Conservation (phyloP, 2,113 vertebrate genomes). For the Boulengeromyrus knoepffleri region DNA sequence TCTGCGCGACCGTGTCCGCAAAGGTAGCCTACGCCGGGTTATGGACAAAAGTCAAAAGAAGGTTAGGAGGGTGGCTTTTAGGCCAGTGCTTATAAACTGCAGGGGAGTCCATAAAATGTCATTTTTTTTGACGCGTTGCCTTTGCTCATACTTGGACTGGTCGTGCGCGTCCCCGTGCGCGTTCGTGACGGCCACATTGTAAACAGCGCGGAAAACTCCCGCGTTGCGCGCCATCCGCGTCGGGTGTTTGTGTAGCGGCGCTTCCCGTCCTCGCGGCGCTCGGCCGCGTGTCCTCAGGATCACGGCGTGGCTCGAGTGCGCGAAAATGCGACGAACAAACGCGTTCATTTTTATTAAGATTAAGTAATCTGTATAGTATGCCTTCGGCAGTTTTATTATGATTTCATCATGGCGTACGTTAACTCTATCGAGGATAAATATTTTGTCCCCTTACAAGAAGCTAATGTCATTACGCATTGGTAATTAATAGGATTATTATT, state of each 20-base stretch:
- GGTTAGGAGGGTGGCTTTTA: not conserved
- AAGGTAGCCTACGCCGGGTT: not conserved
- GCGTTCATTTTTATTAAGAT: not conserved
- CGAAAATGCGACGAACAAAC: not conserved
- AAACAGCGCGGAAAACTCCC: slow-evolving; percentile 41
- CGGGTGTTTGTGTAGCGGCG: not conserved
- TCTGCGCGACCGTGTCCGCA: not conserved
- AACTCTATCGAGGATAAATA: not conserved
- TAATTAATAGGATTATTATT: not conserved
- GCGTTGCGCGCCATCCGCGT: slow-evolving; percentile 35
- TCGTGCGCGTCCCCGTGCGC: not conserved
- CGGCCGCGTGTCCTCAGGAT: not conserved
- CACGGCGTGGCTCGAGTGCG: not conserved
- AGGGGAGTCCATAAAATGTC: not conserved
- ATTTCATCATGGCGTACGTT: not conserved
- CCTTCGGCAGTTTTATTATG: not conserved
- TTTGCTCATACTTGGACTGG: not conserved
- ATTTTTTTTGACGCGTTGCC: not conserved
- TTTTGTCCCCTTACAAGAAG: not conserved
- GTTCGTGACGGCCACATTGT: not conserved
- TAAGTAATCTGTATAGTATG: not conserved
- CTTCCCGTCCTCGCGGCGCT: not conserved
- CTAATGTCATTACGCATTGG: not conserved
- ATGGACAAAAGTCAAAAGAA: slow-evolving; percentile 22
- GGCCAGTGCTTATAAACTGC: not conserved